Base-by-base conservation (phyloP, 2,113 vertebrate species). In the Centropus unirufus region DNA sequence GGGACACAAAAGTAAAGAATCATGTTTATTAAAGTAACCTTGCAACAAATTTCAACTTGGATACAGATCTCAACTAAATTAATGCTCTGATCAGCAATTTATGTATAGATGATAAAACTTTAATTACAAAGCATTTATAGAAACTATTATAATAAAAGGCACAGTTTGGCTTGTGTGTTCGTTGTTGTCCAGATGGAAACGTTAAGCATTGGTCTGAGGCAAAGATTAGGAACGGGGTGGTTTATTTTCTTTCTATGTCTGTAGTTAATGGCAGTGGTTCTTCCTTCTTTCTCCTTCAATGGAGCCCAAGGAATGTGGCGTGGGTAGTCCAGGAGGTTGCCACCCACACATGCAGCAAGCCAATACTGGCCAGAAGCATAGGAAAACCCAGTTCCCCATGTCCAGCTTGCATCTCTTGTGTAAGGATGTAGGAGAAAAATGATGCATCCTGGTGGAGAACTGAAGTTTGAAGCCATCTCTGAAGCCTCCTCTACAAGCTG, bases 111-210 rank as follows among this genome's bases (percentile, higher is more conserved):
- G 88, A 93, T 96, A 97, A 92, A 94, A 92, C 15, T 83, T 93
- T 94, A 95, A 97, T 95, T 96, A 93, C 86, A 92, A 94, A 96
- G 85, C 89, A 52, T 83, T 95, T 92, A 64, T 44, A 77, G 76
- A 67, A 89, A 90, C 80, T 90, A 80, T 64, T 86, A 77, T 91
- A 89, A 91, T 95, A 63, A 36, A 36, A 90, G 67, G 42, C 32
- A 67, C 80, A 63, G 49, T 78, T 88, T 66, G 92, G 72, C 79
- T 55, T 86, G 39, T 88, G 4, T 6, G 5, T 70, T 89, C 39
- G 2, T 27, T 87, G 83, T 78, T 86, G 83, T 93, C 93, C 90
- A 93, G 87, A 83, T 24, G 44, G 34, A 52, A 68, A 58, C 26
- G 34, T 73, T 59, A 55, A 82, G 39, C 18, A 39, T 5, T 63